phyloP scores from a whole-genome alignment of 1,140 invertebrate genomes.

The Cataglyphis hispanica region DNA sequence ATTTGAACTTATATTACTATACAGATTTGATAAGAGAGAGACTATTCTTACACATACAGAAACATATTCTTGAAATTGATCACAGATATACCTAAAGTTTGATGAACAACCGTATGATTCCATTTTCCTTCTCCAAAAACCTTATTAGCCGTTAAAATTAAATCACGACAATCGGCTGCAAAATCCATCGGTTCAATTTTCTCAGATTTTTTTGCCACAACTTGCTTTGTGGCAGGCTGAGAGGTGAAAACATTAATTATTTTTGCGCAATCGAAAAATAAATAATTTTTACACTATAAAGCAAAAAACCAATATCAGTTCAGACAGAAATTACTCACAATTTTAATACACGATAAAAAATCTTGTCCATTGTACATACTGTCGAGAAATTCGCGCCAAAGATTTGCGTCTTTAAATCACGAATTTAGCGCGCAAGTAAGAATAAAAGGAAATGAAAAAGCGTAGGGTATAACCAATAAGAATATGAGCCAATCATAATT shows the following conservation, averaged over 20 bases:
- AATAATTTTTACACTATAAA: background rate
- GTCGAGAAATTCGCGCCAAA: background rate
- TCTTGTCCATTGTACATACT: slow-evolving; percentile 33
- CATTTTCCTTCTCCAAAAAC: slow-evolving; percentile 76
- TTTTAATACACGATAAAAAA: slow-evolving; percentile 68
- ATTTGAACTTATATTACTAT: background rate
- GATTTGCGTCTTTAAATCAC: slow-evolving; percentile 3
- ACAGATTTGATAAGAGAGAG: too few relatives aligned
- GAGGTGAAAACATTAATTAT: slow-evolving; percentile 9
- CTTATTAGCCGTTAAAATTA: slow-evolving; percentile 76
- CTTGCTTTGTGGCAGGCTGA: slow-evolving; percentile 32
- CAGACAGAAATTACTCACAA: slow-evolving; percentile 52
- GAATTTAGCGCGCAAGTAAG: slow-evolving; percentile 12
- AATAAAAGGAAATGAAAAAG: background rate
- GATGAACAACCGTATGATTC: slow-evolving; percentile 77
- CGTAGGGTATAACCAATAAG: background rate
- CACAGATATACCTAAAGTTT: slow-evolving; percentile 73
- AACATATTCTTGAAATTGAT: background rate
- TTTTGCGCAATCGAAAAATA: background rate
- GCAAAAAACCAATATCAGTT: background rate
- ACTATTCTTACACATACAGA: background rate
- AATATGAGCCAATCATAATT: background rate
- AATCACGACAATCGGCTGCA: slow-evolving; percentile 44
- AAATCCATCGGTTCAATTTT: slow-evolving; percentile 7
- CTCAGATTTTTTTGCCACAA: background rate